Percentiles rank a stretch among this genome's conserved stretches.
Conservation (phyloP, 1,140 invertebrate species). For the Calliopsis andreniformis region DNA sequence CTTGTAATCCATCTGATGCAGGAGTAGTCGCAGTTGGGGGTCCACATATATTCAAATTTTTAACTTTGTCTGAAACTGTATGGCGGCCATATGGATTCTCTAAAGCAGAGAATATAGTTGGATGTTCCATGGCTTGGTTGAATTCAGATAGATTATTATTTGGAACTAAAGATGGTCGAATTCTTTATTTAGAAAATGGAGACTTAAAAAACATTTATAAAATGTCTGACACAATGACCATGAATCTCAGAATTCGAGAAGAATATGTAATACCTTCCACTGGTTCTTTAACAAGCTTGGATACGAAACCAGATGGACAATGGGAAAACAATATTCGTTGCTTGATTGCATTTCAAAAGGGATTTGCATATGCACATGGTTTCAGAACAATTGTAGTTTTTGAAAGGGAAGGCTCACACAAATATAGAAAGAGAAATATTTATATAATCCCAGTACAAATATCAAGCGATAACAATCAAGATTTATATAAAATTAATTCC, state of each 20-base stretch:
- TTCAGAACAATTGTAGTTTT: slow-evolving; percentile 85
- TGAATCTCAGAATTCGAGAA: slow-evolving; percentile 82
- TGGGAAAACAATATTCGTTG: slow-evolving; percentile 77
- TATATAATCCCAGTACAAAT: slow-evolving; percentile 82
- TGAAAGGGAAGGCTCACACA: slow-evolving; percentile 84
- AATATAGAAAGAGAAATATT: slow-evolving; percentile 84
- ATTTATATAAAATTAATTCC: slow-evolving; percentile 82
- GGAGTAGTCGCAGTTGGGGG: slow-evolving; percentile 89
- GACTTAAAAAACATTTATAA: slow-evolving; percentile 86
- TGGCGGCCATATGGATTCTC: slow-evolving; percentile 92
- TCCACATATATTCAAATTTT: slow-evolving; percentile 87
- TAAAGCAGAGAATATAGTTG: slow-evolving; percentile 89
- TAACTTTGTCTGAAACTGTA: slow-evolving; percentile 89
- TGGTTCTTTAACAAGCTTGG: slow-evolving; percentile 64
- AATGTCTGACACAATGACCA: slow-evolving; percentile 81
- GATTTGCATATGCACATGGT: slow-evolving; percentile 84
- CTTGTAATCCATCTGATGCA: slow-evolving; percentile 89
- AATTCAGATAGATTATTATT: slow-evolving; percentile 88
- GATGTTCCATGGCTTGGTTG: slow-evolving; percentile 87
- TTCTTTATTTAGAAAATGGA: slow-evolving; percentile 90
- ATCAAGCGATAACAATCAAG: slow-evolving; percentile 63
- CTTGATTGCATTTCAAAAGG: slow-evolving; percentile 82
- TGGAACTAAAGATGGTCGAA: slow-evolving; percentile 87
- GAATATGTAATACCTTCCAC: slow-evolving; percentile 65
- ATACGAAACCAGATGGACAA: slow-evolving; percentile 55